These are phyloP conservation scores for Scortum barcoo DNA, from an alignment of 2,113 vertebrate genomes.

Conservation along the genomic window DNA sequence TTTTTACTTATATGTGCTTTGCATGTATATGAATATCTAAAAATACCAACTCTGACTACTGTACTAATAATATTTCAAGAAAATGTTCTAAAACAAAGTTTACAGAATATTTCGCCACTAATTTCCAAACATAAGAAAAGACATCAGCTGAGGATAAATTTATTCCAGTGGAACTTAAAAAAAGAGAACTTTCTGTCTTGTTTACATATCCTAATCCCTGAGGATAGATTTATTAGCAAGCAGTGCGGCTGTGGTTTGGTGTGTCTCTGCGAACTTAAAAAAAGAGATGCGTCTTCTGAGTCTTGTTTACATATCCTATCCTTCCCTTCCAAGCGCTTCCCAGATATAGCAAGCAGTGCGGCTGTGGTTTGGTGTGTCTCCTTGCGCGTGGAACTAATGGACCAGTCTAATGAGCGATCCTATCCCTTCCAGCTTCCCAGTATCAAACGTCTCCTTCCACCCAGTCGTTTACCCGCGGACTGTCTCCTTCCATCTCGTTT, in stretches of 20 bases:
- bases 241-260: constrained; percentile 42
- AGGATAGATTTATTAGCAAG: constrained; percentile 46
- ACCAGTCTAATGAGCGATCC: constrained; percentile 76
- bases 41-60: background rate
- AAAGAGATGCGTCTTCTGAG: too few species aligned
- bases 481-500: too few species aligned
- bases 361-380: constrained; percentile 56
- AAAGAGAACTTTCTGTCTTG: constrained; percentile 57
- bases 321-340: too few species aligned
- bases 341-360: constrained; percentile 21
- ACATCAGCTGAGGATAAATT: constrained; percentile 33
- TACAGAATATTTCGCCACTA: constrained; percentile 5
- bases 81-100: constrained; percentile 12
- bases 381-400: constrained; percentile 52
- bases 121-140: constrained; percentile 24
- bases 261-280: constrained; percentile 50
- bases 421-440: constrained; percentile 77
- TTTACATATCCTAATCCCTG: constrained; percentile 75
- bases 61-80: background rate
- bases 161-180: constrained; percentile 39
- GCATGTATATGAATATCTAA: background rate
- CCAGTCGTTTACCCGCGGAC: constrained; percentile 78
- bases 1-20: too few species aligned
- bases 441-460: constrained; percentile 81
- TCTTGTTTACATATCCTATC: too few species aligned